These are phyloP conservation scores for Torymus texanus DNA, from an alignment of 2,888 invertebrate species.

Conservation along the genomic window DNA sequence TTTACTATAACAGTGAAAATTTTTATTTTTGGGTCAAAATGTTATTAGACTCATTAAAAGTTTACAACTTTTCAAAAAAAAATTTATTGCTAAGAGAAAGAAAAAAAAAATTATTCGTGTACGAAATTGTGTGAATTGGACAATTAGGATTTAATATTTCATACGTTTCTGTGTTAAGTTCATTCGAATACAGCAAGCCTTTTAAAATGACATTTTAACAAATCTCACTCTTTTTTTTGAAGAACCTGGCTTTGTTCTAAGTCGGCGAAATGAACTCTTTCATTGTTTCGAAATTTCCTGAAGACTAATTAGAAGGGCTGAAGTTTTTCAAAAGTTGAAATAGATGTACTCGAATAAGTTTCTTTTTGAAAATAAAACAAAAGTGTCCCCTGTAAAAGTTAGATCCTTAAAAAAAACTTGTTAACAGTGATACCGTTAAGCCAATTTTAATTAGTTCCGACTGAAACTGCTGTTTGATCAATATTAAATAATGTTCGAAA, in stretches of 20 bases:
- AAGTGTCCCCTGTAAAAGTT: not conserved
- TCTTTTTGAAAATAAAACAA: not conserved
- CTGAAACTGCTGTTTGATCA: no score
- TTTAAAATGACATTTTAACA: no score
- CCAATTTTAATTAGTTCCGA: no score
- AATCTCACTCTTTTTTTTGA: not conserved
- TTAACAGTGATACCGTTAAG: no score
- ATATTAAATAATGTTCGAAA: no score
- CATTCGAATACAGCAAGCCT: no score
- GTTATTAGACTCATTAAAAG: slow-evolving; percentile 23
- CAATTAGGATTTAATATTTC: no score
- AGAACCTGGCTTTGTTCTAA: slow-evolving; percentile 23
- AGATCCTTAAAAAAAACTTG: no score
- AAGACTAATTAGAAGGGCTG: slow-evolving; percentile 27
- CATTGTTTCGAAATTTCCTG: slow-evolving; percentile 15
- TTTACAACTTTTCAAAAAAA: not conserved
- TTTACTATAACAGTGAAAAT: not conserved
- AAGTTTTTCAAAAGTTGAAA: not conserved
- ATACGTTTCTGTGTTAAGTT: no score
- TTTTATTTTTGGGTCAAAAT: not conserved
- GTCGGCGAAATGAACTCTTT: slow-evolving; percentile 2
- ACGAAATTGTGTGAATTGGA: no score
- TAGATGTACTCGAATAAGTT: slow-evolving; percentile 1
- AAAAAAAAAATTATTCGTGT: no score
- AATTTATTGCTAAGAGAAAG: no score